Percentiles rank a stretch among this genome's conserved stretches.
These are phyloP conservation scores for Osmerus eperlanus DNA, from an alignment of 2,113 vertebrate species.

Conservation along the genomic window DNA sequence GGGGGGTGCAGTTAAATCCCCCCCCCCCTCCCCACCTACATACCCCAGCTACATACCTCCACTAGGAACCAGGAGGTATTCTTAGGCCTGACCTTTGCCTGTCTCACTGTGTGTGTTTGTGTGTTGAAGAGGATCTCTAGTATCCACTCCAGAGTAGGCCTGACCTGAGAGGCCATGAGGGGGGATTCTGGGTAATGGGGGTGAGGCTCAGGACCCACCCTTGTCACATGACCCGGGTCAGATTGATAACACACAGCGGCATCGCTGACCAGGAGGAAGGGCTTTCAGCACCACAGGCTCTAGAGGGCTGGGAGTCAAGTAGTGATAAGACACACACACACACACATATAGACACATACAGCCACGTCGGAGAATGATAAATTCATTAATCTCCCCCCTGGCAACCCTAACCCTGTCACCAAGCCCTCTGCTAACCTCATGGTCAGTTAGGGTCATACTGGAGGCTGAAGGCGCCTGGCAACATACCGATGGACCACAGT, in stretches of 20 bases:
- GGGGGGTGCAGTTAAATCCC: constrained; percentile 13
- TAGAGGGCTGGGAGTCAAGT: background rate
- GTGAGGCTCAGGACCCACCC: background rate
- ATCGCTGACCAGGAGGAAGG: no score
- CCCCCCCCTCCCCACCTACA: background rate
- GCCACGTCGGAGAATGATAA: constrained; percentile 20
- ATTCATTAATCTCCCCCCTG: constrained; percentile 16
- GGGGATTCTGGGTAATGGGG: background rate
- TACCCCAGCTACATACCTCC: constrained; percentile 3
- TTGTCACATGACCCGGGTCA: constrained; percentile 12
- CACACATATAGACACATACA: background rate
- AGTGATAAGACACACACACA: background rate
- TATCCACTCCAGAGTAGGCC: background rate
- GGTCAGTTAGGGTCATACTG: no score
- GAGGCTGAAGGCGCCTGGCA: no score
- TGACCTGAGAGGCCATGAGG: background rate
- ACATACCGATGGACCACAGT: no score
- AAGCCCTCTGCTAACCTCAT: background rate
- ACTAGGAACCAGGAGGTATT: constrained; percentile 38
- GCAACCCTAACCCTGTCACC: constrained; percentile 3
- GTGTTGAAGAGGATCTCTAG: background rate
- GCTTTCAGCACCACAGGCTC: constrained; percentile 9
- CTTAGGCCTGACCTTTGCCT: constrained; percentile 49
- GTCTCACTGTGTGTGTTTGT: background rate
- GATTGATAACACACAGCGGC: constrained; percentile 4